Evolutionary conservation across 1,140 invertebrate species (phyloP), one percentile per base, ranked within the genome.

Genomic region (Pemphigus obesinymphae): DNA sequence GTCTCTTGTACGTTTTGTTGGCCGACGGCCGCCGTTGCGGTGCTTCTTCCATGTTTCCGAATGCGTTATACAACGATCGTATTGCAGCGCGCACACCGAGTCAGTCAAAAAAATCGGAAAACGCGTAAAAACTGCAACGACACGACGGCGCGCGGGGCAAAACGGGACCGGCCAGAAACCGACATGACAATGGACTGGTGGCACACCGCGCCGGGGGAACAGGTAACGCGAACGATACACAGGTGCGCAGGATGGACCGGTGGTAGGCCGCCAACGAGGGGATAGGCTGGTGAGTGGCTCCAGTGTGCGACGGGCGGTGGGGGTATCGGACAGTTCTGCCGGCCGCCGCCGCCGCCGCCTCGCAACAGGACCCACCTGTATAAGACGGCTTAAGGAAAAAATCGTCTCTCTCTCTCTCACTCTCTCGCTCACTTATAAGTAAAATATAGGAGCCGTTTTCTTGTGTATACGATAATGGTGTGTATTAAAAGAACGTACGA

Each of bases 1-100:
- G 72, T 76, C 75, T 82, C 48, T 66, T 76, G 55, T 48, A 78
- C 82, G 55, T 68, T 73, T 50, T 82, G 72, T 76, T 50, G 15
- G 43, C 29, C 10, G 48, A 26, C 10, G 50, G 48, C 23, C n/a
- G 50, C 6, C 34, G 76, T 5, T 63, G 76, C 23, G 34, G n/a
- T 3, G 13, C 2, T 61, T 78, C 15, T 8, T 58, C 75, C 75
- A 78, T 78, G 29, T n/a, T 37, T 29, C 29, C 53, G 29, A n/a
- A n/a, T n/a, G n/a, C n/a, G n/a, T n/a, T n/a, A n/a, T n/a, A n/a
- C n/a, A n/a, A n/a, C 29, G 17, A 34, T n/a, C 29, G 29, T 2
- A 34, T 26, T 61, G 6, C 50, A 6, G 23, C 8, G n/a, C n/a
- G n/a, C n/a, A n/a, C n/a, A n/a, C n/a, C n/a, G n/a, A n/a, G n/a